Base-by-base conservation (phyloP, 2,888 invertebrate genomes). In the Holacanthella duospinosa region DNA sequence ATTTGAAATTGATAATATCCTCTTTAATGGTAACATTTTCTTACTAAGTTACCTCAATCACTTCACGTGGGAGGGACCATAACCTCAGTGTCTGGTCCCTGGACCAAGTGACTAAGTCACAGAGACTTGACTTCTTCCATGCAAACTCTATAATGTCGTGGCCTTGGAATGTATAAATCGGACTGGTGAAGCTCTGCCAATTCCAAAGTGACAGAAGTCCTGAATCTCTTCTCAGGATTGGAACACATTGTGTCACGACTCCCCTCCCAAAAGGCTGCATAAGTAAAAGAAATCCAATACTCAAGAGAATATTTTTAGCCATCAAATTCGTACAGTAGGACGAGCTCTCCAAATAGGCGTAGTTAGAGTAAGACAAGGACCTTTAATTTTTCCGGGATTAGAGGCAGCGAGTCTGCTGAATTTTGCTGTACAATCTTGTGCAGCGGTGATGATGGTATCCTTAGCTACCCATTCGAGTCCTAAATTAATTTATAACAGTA, bases 131-230 rank as follows among this genome's bases (percentile, higher is more conserved):
- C 67, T 88, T 87, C 60, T 92, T 82, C 94, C 94, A 95, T 68
- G 92, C 91, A 82, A 95, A 95, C 75, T 95, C 94, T 64, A 94
- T 81, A 4, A 96, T 91, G 55, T 93, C 92, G 79, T 95, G 94
- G 6, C 89, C 87, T 75, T 95, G 94, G 0, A 72, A 70, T 16
- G 70, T 69, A 55, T 64, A 69, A 44, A 70, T 65, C 1, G 72
- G 72, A 61, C 64, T 66, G 2, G 70, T 63, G 56, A 72, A 72
- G 29, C 69, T 43, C 62, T 69, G 63, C 70, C 70, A 72, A 75
- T 87, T 87, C 90, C 90, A 91, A 24, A 91, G 77, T 25, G 68
- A 67, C 6, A 87, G 77, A 19, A 91, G 78, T 74, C 87, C 87
- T 75, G 89, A 89, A 77, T 95, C 94, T 0, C 93, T 82, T 27